Evolutionary conservation across 2,888 invertebrate genomes (phyloP), one percentile per base, ranked within the genome.

Genomic region (Meteorus cinctellus): DNA sequence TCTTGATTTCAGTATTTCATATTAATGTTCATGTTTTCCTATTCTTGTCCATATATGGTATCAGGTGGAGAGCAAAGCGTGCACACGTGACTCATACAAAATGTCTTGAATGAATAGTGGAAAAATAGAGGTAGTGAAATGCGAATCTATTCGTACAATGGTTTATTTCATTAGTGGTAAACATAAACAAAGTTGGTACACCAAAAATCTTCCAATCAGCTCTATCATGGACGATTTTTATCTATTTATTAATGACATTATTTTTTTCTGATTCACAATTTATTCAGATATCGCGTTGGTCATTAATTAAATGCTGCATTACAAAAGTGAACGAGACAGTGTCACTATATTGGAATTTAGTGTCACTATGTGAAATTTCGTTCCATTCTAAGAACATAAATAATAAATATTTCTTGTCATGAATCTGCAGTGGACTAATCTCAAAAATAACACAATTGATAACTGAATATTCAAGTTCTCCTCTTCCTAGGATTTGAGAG

Each of bases 51-150:
- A 65, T 65, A 19, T 41, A 65, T 24, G 65, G 65, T 65, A 4
- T 19, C 16, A 36, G n/a, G 19, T 65, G 41, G 31, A 65, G 41
- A 41, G 65, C 65, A 65, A 65, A 65, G 34, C 6, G 27, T 1
- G 8, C 10, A 36, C 2, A 36, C 6, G 36, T 76, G 72, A 76
- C 45, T 62, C 68, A 62, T 29, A 59, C 60, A 24, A 19, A 41
- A 41, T 10, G 45, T 72, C 72, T 60, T 72, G 72, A 72, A 68
- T 76, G 72, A 67, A 48, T 45, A 51, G 62, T 76, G 41, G 41
- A 71, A 75, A 68, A 62, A 16, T 34, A 62, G 62, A 72, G 36
- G 59, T 72, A 24, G n/a, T 8, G 3, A 1, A 76, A 72, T 76
- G 70, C 51, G 59, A 75, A 70, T 75, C 55, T 41, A 65, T 66